These are phyloP conservation scores for Laticauda colubrina DNA, from an alignment of 2,113 vertebrate genomes.

Conservation along the genomic window DNA sequence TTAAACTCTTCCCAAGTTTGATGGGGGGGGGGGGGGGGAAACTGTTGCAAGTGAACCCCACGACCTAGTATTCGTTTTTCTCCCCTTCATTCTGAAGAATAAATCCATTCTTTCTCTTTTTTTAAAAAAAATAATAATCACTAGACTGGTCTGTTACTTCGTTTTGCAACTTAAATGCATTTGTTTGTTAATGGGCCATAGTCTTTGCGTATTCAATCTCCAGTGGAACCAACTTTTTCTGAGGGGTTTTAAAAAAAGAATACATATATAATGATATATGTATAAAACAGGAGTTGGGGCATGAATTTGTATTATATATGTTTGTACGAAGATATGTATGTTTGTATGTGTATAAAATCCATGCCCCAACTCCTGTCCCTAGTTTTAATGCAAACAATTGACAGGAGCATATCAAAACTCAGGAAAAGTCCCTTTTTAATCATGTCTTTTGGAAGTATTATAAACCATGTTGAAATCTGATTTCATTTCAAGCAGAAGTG, in stretches of 20 bases:
- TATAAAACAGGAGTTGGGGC: no score
- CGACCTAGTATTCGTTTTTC: slow-evolving; percentile 91
- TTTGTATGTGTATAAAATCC: not conserved
- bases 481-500: slow-evolving; percentile 18
- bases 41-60: slow-evolving; percentile 84
- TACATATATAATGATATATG: not conserved
- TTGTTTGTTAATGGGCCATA: not conserved
- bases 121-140: slow-evolving; percentile 27
- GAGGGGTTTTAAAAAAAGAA: slow-evolving; percentile 4
- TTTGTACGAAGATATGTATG: no score
- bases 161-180: slow-evolving; percentile 24
- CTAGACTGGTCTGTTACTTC: slow-evolving; percentile 38
- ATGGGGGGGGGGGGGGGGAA: slow-evolving; percentile 63
- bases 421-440: not conserved
- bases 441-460: not conserved
- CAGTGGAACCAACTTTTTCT: not conserved
- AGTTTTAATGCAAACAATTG: not conserved
- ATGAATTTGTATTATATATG: no score
- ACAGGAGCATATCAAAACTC: not conserved
- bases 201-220: not conserved
- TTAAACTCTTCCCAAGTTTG: slow-evolving; percentile 80
- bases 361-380: not conserved
- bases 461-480: not conserved
- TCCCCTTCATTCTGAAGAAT: slow-evolving; percentile 67
- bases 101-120: slow-evolving; percentile 32